These are phyloP conservation scores for Phalacrocorax aristotelis DNA, from an alignment of 2,113 vertebrate genomes.

Conservation along the genomic window DNA sequence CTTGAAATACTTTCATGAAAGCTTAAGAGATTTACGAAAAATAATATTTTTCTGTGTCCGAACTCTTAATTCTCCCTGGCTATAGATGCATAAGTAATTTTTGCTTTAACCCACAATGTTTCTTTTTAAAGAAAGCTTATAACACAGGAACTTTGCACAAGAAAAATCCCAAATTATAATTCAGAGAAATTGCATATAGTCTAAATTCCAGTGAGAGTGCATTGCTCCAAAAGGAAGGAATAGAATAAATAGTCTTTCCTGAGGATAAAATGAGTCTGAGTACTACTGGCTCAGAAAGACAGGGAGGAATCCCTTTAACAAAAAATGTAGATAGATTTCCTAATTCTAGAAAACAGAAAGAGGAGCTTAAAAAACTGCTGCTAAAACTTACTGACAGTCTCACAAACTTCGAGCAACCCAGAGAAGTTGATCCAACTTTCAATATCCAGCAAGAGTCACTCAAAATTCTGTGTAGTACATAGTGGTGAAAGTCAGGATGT, in stretches of 20 bases:
- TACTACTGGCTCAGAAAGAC: neutral
- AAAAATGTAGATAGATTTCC: neutral
- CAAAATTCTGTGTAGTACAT: neutral
- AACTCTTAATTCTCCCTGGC: neutral
- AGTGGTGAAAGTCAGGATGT: rapidly evolving
- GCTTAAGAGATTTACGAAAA: neutral
- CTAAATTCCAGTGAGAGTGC: neutral
- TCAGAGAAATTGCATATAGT: neutral
- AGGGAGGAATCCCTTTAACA: neutral
- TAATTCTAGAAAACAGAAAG: neutral
- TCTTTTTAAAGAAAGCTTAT: neutral
- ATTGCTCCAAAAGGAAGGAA: neutral
- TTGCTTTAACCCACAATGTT: neutral
- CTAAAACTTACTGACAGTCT: neutral
- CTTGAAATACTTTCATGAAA: neutral
- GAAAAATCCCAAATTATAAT: neutral
- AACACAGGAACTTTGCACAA: neutral
- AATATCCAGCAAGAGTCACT: neutral
- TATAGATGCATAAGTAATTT: neutral
- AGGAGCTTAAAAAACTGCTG: neutral
- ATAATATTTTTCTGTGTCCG: neutral
- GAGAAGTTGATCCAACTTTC: neutral
- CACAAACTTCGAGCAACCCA: neutral
- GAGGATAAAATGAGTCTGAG: neutral
- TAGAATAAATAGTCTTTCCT: neutral